Percentiles rank a stretch among this genome's conserved stretches.
Conservation (phyloP, 2,797 vertebrate species). For the Pelodytes ibericus region DNA sequence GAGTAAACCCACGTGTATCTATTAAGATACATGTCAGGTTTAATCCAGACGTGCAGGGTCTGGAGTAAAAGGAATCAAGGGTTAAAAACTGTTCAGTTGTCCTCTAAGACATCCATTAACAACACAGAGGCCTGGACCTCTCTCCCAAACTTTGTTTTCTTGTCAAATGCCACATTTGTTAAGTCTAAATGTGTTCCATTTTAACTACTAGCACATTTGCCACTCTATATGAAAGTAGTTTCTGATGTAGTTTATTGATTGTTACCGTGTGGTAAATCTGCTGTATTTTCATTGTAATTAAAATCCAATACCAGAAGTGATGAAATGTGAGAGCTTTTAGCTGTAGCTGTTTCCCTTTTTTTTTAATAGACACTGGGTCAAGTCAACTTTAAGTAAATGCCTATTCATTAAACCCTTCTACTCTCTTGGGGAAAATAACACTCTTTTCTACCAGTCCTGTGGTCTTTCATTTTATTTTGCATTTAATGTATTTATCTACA, state of each 20-base stretch:
- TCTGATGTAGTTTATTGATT: conserved; percentile 51
- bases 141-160: neutral
- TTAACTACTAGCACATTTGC: conserved; percentile 36
- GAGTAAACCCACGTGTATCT: too few relatives aligned
- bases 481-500: too few relatives aligned
- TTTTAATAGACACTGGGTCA: conserved; percentile 6
- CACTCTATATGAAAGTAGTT: conserved; percentile 43
- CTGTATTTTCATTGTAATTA: conserved; percentile 47
- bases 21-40: too few relatives aligned
- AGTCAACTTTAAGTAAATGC: conserved; percentile 29
- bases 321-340: conserved; percentile 43
- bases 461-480: neutral
- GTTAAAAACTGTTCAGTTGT: too few relatives aligned
- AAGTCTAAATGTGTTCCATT: conserved; percentile 39
- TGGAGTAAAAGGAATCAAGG: too few relatives aligned
- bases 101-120: too few relatives aligned
- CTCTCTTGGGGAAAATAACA: conserved; percentile 19
- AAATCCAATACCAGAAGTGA: conserved; percentile 53
- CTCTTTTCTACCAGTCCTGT: conserved; percentile 5
- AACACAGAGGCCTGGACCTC: too few relatives aligned
- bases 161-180: conserved; percentile 37
- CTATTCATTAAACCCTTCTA: conserved; percentile 35
- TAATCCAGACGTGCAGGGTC: too few relatives aligned
- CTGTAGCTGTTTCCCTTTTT: conserved; percentile 32
- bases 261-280: conserved; percentile 35